Evolutionary conservation across 2,797 vertebrate species (phyloP), one percentile per base, ranked within the genome.

Genomic region (Chanos chanos): DNA sequence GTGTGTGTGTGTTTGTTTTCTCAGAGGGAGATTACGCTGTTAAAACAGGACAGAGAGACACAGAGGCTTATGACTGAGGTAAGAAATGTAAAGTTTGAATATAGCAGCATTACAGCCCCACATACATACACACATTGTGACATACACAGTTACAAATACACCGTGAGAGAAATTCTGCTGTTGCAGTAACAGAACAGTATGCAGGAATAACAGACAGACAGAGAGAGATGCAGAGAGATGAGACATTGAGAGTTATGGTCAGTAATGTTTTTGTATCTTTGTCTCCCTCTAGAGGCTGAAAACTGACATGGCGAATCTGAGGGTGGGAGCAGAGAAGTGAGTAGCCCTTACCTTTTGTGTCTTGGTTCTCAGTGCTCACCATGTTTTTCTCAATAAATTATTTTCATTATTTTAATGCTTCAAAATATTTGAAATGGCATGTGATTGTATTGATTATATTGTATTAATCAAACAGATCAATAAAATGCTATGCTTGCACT

Each of bases 51-150:
- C 7, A 59, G 36, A 55, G 24, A 61, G 6, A 60, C 44, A 19
- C 72, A 65, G 2, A 70, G 64, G 33, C 37, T 13, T n/a, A 44
- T 34, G 16, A 49, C 58, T 21, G 70, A 76, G 67, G 77, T 79
- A 30, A 64, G 52, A 52, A 50, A 50, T 28, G 5, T 0, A n/a
- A 28, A 34, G 30, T 0, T 27, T n/a, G n/a, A n/a, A n/a, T n/a
- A n/a, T n/a, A n/a, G n/a, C n/a, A n/a, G n/a, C n/a, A n/a, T n/a
- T n/a, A n/a, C n/a, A n/a, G n/a, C n/a, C n/a, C 28, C 34, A 19
- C 33, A 8, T 31, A 30, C 39, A 36, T 19, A 27, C 13, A 19
- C 13, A 21, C 30, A 37, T 4, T 6, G 13, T 18, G 8, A 34
- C 12, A 4, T 8, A n/a, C 8, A 4, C 3, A 40, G 13, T 24